Conservation (phyloP, 2,888 invertebrate genomes). For the Pristionchus mayeri region DNA sequence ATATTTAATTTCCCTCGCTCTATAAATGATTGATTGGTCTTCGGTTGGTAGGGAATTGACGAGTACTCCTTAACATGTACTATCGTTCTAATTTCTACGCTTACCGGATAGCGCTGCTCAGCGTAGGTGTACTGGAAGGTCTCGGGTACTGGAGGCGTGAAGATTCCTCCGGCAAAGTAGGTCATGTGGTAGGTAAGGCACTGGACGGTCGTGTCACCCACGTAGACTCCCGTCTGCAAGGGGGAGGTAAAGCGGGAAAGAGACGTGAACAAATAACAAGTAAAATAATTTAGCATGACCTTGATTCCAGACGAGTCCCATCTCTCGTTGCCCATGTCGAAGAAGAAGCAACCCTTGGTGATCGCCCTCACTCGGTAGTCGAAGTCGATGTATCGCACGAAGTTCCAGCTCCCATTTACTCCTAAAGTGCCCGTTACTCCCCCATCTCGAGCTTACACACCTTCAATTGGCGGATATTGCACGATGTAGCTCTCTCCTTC, state of each 20-base stretch:
- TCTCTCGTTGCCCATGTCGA: conserved; percentile 53
- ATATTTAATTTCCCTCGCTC: too few relatives aligned
- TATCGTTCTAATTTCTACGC: not conserved
- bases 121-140: conserved; percentile 61
- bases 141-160: conserved; percentile 57
- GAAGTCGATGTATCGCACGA: conserved; percentile 48
- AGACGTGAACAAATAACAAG: too few relatives aligned
- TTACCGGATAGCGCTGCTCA: conserved; percentile 54
- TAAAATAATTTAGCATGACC: too few relatives aligned
- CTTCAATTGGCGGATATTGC: not conserved
- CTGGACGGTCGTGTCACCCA: conserved; percentile 9
- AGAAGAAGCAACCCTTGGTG: conserved; percentile 66
- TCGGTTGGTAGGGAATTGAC: too few relatives aligned
- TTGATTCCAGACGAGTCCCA: conserved; percentile 61
- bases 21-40: too few relatives aligned
- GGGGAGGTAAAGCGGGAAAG: not conserved
- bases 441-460: not conserved
- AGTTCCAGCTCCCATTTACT: conserved; percentile 50
- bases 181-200: conserved; percentile 47
- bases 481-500: not conserved
- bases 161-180: conserved; percentile 52
- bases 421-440: not conserved
- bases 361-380: conserved; percentile 59
- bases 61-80: too few relatives aligned
- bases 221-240: conserved; percentile 42